phyloP scores from a whole-genome alignment of 1,140 invertebrate genomes.

The Drosophila miranda region DNA sequence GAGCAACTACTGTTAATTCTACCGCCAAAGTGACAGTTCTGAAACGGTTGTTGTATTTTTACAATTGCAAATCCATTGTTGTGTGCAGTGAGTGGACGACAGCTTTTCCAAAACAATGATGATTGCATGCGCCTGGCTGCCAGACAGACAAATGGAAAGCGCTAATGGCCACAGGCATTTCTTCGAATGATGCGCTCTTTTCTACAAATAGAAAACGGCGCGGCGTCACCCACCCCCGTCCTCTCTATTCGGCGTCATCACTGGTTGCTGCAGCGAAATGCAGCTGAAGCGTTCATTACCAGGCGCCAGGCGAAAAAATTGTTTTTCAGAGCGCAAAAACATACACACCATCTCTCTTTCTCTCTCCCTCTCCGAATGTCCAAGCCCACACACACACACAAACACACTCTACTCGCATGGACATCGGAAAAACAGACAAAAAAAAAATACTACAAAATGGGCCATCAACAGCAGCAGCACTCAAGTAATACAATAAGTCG shows the following conservation, averaged over 20 bases:
- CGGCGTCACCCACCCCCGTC: conserved; percentile 12
- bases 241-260: neutral
- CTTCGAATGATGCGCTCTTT: conserved; percentile 51
- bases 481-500: conserved; percentile 11
- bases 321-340: conserved; percentile 48
- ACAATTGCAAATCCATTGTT: too few species aligned
- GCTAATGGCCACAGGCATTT: conserved; percentile 37
- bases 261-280: conserved; percentile 31
- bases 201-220: conserved; percentile 50
- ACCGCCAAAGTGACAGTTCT: too few species aligned
- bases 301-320: conserved; percentile 60
- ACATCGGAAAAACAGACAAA: conserved; percentile 2
- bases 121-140: too few species aligned
- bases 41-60: too few species aligned
- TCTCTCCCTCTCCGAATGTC: too few species aligned
- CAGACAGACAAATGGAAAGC: conserved; percentile 35
- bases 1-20: too few species aligned
- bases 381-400: conserved; percentile 2
- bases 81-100: too few species aligned
- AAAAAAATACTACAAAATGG: conserved; percentile 20
- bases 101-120: too few species aligned
- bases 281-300: conserved; percentile 66
- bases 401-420: neutral
- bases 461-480: conserved; percentile 10
- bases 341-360: neutral